Evolutionary conservation across 1,140 invertebrate genomes (phyloP).

Genomic region (Sycophila sp.): DNA sequence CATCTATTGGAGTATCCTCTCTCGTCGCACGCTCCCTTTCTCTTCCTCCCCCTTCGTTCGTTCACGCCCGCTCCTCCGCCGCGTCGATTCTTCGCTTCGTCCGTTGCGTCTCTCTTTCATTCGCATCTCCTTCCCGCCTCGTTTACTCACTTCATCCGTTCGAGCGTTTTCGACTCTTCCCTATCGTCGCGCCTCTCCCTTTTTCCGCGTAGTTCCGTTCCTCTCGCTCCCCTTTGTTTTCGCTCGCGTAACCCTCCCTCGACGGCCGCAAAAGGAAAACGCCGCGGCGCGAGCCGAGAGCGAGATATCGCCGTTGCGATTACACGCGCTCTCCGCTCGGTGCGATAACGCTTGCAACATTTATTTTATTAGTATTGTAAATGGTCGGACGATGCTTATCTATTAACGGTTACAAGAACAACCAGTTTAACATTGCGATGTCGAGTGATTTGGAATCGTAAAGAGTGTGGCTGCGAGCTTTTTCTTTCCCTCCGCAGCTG

Average conservation of each 20-base stretch:
- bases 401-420: too few species aligned
- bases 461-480: too few species aligned
- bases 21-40: neutral
- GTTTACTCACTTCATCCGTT: conserved; percentile 25
- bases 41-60: neutral
- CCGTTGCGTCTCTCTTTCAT: conserved; percentile 7
- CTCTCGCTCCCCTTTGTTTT: neutral
- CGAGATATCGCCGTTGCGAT: too few species aligned
- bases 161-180: conserved; percentile 13
- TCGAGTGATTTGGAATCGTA: too few species aligned
- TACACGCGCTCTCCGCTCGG: too few species aligned
- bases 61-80: neutral
- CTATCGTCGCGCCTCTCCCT: neutral
- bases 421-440: too few species aligned
- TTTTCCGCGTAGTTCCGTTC: neutral
- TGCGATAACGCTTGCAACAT: too few species aligned
- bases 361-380: too few species aligned
- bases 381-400: too few species aligned
- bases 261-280: too few species aligned
- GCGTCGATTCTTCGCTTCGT: conserved; percentile 8
- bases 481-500: too few species aligned
- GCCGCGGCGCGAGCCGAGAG: too few species aligned
- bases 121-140: conserved; percentile 18
- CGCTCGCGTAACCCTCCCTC: neutral
- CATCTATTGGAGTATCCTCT: conserved; percentile 21